Base-by-base conservation (phyloP, 1,140 invertebrate species). In the Trichonephila clavata region DNA sequence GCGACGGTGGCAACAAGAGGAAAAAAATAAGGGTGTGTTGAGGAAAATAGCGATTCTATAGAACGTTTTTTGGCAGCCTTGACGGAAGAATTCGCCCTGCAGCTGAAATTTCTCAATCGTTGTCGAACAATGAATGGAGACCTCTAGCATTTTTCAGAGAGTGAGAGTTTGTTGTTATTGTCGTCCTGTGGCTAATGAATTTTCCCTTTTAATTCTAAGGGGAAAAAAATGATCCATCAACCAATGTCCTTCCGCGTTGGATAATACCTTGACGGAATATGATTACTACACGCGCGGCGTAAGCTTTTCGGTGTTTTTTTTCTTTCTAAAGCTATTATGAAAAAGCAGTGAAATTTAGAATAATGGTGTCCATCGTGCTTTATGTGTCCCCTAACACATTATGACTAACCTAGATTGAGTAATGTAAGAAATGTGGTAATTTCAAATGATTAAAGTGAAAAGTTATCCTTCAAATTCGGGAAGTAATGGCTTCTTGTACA, bases 11-110 rank as follows among this genome's bases (percentile, higher is more conserved):
- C 50, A 10, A 50, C 50, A 50, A 5, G 10, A 39, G 71, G 27
- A 77, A 77, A 63, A 61, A 63, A 77, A 77, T 6, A 77, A 77
- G 71, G 71, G 71, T 32, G 71, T 77, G 71, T 77, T 77, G 27
- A 77, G 71, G 71, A 77, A 77, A 77, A 77, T 18, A 32, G 27
- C 27, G 71, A 39, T 18, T 39, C 71, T 32, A 77, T 77, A 18
- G 32, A 77, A 77, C 14, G 71, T 77, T 77, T 77, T 77, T 20
- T 39, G 32, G 27, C 71, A 77, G 18, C 71, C 71, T 77, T 77
- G 71, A 27, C 16, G 27, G 27, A 77, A 77, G 71, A 77, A 77
- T 77, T 77, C 71, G 27, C 71, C 71, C 71, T 6, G 27, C 27
- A 32, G 71, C 27, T 77, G 71, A 77, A 39, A 77, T 77, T 77